Base-by-base conservation (phyloP, 2,113 vertebrate species). In the Cheilinus undulatus region DNA sequence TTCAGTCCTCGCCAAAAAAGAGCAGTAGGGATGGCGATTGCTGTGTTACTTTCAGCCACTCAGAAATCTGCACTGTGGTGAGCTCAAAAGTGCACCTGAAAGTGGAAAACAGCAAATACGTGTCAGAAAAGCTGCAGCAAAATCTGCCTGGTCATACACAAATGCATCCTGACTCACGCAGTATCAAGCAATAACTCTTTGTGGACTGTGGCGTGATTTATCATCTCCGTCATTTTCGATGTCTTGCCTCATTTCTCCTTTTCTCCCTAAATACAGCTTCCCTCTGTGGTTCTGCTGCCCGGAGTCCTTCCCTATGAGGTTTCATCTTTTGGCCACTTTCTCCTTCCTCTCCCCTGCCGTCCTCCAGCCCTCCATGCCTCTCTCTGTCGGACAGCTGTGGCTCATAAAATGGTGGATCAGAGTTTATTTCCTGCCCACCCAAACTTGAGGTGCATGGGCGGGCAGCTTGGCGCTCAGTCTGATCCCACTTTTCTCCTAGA, bases 351-450 rank as follows among this genome's bases (percentile, higher is more conserved):
- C 22, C 38, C 23, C 51, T 56, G n/a, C 24, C 45, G 66, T 46
- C 60, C 73, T 67, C 59, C 43, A 58, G 49, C 50, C 46, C 64
- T 76, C 65, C 53, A 49, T 38, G 49, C 54, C 57, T 62, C 59
- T 76, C 17, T 4, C 72, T 73, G 46, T 66, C 61, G 74, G 64
- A 86, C 85, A 87, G 85, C 85, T 91, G 85, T 78, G 69, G 40
- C 82, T 89, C 83, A 89, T 88, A 87, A 83, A 83, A 85, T 60
- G 67, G 78, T 61, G 83, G 90, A 84, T 89, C 68, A 75, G 63
- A 56, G 70, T 69, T 88, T 73, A 88, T 92, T 90, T 89, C 86
- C 88, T 83, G 88, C 80, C 88, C 88, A 90, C 89, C 84, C 86
- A 89, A 80, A 87, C 71, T 54, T 50, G 61, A 28, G 32, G 59